These are phyloP conservation scores for Drosophila demipolita DNA, from an alignment of 2,888 invertebrate species.

Conservation along the genomic window DNA sequence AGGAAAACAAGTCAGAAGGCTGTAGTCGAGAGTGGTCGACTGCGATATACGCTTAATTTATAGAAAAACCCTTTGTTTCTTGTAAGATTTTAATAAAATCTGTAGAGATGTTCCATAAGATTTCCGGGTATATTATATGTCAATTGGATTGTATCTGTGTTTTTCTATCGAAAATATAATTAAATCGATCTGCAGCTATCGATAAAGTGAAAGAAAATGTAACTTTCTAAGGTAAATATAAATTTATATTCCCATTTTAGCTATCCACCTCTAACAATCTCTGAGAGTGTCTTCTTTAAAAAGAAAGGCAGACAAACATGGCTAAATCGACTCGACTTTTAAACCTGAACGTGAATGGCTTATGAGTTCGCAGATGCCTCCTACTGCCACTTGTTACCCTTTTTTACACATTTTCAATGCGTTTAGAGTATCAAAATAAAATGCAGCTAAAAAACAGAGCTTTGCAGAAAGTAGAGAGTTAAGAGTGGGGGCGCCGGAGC, in stretches of 20 bases:
- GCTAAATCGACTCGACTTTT: neutral
- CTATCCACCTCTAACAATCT: neutral
- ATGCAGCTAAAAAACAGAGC: constrained; percentile 37
- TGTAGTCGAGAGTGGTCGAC: neutral
- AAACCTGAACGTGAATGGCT: neutral
- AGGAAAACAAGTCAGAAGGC: neutral
- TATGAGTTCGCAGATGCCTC: neutral
- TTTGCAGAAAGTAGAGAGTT: neutral
- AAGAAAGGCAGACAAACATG: neutral
- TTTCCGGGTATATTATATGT: neutral
- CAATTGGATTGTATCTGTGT: neutral
- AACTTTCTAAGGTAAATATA: neutral
- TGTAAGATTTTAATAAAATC: neutral
- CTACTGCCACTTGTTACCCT: neutral
- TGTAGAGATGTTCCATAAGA: neutral
- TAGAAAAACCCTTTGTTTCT: neutral
- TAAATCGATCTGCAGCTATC: neutral
- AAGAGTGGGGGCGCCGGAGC: neutral
- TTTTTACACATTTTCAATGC: neutral
- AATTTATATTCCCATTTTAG: neutral
- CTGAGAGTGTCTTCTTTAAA: neutral
- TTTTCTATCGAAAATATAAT: neutral
- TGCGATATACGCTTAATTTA: neutral
- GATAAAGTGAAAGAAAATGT: neutral
- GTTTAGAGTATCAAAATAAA: constrained; percentile 32